These are phyloP conservation scores for Plemyria rubiginata DNA, from an alignment of 2,888 invertebrate species.

Conservation along the genomic window DNA sequence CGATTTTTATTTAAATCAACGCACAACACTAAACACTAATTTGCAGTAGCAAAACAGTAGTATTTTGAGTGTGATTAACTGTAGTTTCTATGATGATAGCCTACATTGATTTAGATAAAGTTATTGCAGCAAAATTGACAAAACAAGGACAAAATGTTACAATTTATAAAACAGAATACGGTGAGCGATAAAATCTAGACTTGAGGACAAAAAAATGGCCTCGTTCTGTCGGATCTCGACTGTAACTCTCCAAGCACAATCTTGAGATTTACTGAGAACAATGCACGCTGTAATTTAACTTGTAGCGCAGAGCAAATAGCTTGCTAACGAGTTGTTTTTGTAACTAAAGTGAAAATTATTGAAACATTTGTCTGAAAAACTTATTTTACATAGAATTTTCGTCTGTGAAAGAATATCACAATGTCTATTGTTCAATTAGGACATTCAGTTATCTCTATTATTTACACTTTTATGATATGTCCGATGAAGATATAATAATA, in stretches of 20 bases:
- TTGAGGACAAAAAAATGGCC: constrained; percentile 39
- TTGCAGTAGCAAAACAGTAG: too few relatives aligned
- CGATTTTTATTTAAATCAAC: too few relatives aligned
- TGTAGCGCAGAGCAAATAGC: constrained; percentile 5
- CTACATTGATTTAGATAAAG: neutral
- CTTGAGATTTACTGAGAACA: constrained; percentile 30
- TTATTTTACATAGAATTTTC: too few relatives aligned
- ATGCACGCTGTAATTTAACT: constrained; percentile 13
- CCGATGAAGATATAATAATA: too few relatives aligned
- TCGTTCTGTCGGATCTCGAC: constrained; percentile 31
- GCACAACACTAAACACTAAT: too few relatives aligned
- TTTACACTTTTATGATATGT: too few relatives aligned
- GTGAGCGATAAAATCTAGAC: constrained; percentile 36
- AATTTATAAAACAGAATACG: constrained; percentile 18
- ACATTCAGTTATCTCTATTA: too few relatives aligned
- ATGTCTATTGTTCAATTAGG: too few relatives aligned
- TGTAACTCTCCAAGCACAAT: constrained; percentile 32
- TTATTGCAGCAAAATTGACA: neutral
- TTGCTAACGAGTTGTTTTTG: constrained; percentile 8
- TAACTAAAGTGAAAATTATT: neutral
- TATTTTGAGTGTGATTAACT: neutral
- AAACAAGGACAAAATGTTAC: constrained; percentile 15
- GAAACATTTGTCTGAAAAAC: too few relatives aligned
- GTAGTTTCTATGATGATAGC: neutral
- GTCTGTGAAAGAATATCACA: too few relatives aligned